phyloP scores from a whole-genome alignment of 2,113 vertebrate genomes.

The Ammodramus savannarum region DNA sequence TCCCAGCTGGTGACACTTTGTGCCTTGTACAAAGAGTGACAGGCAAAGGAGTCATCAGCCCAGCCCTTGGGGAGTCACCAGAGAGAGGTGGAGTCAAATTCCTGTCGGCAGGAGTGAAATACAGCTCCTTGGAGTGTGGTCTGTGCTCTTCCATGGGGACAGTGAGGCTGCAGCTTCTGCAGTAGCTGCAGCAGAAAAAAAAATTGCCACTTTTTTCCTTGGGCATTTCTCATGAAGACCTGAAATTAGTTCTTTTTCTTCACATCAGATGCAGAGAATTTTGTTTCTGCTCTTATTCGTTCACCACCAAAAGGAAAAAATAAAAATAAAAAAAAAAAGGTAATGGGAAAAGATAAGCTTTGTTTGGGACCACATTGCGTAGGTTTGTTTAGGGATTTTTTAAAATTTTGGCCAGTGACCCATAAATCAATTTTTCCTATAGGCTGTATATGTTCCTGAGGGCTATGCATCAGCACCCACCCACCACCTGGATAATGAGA shows the following conservation, averaged over 20 bases:
- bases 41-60: not conserved
- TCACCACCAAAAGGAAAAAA: not conserved
- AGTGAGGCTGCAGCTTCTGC: not conserved
- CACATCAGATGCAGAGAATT: not conserved
- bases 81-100: not conserved
- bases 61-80: not conserved
- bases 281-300: not conserved
- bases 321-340: not conserved
- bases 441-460: not conserved
- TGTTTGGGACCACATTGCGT: not conserved
- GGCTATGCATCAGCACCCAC: not conserved
- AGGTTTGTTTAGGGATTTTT: not conserved
- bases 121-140: fast-evolving
- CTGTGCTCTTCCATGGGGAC: not conserved
- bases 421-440: not conserved
- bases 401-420: not conserved
- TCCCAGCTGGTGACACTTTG: fast-evolving
- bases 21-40: not conserved
- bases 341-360: not conserved
- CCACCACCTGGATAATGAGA: not conserved
- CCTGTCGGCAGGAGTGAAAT: not conserved
- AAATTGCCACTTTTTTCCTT: not conserved
- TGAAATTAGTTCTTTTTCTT: not conserved
- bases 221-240: not conserved
- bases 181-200: not conserved